A percentile compares a stretch with the other conserved stretches of the same genome.
Conservation (phyloP, 2,888 invertebrate genomes). For the Dioctria rufipes region DNA sequence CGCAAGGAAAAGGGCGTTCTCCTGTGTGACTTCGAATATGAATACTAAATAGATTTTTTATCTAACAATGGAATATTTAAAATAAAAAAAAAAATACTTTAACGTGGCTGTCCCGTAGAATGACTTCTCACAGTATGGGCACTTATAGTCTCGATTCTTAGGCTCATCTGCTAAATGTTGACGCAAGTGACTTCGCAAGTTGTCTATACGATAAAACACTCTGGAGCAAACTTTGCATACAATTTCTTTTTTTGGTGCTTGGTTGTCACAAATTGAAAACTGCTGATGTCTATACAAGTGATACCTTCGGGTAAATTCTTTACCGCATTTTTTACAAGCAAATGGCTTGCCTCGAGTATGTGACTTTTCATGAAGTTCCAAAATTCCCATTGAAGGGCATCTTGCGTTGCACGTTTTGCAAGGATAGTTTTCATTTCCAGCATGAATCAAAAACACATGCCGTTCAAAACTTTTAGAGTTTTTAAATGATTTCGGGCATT, state of each 20-base stretch:
- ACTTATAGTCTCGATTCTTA: slow-evolving; percentile 75
- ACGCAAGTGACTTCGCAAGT: slow-evolving; percentile 80
- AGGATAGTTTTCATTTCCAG: slow-evolving; percentile 75
- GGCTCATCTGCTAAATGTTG: slow-evolving; percentile 77
- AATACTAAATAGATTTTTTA: slow-evolving; percentile 68
- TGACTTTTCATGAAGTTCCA: slow-evolving; percentile 79
- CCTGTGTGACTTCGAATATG: slow-evolving; percentile 81
- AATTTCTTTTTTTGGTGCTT: slow-evolving; percentile 64
- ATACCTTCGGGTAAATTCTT: slow-evolving; percentile 82
- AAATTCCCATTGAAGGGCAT: slow-evolving; percentile 76
- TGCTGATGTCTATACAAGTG: slow-evolving; percentile 76
- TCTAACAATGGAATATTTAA: background rate
- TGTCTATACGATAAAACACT: slow-evolving; percentile 76
- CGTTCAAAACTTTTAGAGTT: slow-evolving; percentile 77
- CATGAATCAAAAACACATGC: slow-evolving; percentile 81
- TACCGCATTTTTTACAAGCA: slow-evolving; percentile 79
- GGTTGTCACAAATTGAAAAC: slow-evolving; percentile 67
- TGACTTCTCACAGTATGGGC: slow-evolving; percentile 78
- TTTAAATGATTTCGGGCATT: slow-evolving; percentile 83
- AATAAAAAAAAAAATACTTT: slow-evolving; percentile 65
- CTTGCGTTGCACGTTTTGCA: slow-evolving; percentile 80
- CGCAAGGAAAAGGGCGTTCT: slow-evolving; percentile 79
- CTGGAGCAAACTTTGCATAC: slow-evolving; percentile 70
- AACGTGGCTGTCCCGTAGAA: slow-evolving; percentile 77
- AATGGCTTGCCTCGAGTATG: slow-evolving; percentile 76